Percentiles rank a stretch among this genome's conserved stretches.
Conservation (phyloP, 64 coral and sea anemone genomes). For the Montipora capricornis region DNA sequence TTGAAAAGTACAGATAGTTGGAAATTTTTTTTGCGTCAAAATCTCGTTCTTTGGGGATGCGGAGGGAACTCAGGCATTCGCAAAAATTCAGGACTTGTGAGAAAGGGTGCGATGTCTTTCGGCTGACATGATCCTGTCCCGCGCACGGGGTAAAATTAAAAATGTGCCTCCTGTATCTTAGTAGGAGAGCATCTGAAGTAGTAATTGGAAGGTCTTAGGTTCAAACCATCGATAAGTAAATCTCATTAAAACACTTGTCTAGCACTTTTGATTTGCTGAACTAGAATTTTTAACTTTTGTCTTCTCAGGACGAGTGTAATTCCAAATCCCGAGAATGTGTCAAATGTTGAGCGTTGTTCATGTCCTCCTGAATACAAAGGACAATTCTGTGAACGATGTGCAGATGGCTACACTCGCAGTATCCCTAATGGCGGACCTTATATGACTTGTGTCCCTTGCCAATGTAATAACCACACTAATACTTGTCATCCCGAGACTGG, state of each 20-base stretch:
- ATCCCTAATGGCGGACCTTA: slow-evolving; percentile 86
- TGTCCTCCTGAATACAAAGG: slow-evolving; percentile 85
- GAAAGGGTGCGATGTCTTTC: too few species aligned
- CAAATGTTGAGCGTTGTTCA: slow-evolving; percentile 75
- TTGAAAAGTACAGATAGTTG: too few species aligned
- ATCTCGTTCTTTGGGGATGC: too few species aligned
- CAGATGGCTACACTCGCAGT: slow-evolving; percentile 78
- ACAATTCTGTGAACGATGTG: slow-evolving; percentile 95
- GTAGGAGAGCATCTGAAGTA: too few species aligned
- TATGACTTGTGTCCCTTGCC: slow-evolving; percentile 77
- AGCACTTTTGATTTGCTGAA: neutral
- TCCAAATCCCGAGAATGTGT: neutral
- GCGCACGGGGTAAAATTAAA: too few species aligned
- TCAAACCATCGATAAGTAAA: neutral
- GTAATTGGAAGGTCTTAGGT: too few species aligned
- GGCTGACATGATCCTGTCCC: too few species aligned
- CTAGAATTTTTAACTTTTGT: neutral
- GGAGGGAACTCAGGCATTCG: too few species aligned
- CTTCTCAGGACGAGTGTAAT: slow-evolving; percentile 45
- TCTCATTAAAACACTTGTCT: too few species aligned
- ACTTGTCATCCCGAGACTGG: slow-evolving; percentile 86
- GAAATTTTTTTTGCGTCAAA: too few species aligned
- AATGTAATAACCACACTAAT: slow-evolving; percentile 76
- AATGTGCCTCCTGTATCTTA: too few species aligned
- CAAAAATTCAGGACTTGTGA: too few species aligned